These are phyloP conservation scores for Nothobranchius furzeri DNA, from an alignment of 2,113 vertebrate genomes.

Conservation along the genomic window DNA sequence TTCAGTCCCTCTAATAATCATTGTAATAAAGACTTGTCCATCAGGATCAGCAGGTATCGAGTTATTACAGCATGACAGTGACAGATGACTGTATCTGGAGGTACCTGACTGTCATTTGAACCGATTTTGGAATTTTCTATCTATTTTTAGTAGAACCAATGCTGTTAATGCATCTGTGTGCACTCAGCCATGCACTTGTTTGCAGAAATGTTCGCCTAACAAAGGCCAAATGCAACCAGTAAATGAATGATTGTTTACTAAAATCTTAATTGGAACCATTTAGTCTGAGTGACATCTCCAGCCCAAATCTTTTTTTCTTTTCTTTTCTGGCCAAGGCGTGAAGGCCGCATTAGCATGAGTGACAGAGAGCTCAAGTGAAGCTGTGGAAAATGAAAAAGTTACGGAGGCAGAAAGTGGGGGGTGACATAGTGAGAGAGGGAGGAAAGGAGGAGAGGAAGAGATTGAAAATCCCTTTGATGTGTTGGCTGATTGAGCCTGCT, in stretches of 20 bases:
- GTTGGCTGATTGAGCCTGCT: slow-evolving; percentile 53
- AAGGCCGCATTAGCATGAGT: slow-evolving; percentile 26
- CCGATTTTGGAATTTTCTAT: background rate
- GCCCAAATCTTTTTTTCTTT: background rate
- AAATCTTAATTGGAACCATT: slow-evolving; percentile 24
- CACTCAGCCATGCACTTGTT: too few relatives aligned
- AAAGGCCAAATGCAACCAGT: too few relatives aligned
- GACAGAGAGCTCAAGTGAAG: slow-evolving; percentile 44
- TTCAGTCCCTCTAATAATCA: slow-evolving; percentile 2
- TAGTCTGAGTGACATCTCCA: slow-evolving; percentile 26
- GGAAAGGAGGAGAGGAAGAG: slow-evolving; percentile 10
- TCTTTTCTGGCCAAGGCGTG: background rate
- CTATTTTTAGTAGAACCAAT: background rate
- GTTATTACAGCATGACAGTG: background rate
- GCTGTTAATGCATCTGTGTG: too few relatives aligned
- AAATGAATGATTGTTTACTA: slow-evolving; percentile 5
- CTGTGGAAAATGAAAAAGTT: slow-evolving; percentile 23
- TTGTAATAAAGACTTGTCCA: background rate
- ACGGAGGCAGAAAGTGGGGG: slow-evolving; percentile 1
- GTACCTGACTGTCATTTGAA: background rate
- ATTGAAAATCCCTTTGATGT: slow-evolving; percentile 61
- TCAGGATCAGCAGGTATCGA: background rate
- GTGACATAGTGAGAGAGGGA: slow-evolving; percentile 13
- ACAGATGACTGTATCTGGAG: background rate
- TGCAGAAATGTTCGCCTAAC: too few relatives aligned